phyloP scores from a whole-genome alignment of 2,113 vertebrate species.

The Zootoca vivipara region DNA sequence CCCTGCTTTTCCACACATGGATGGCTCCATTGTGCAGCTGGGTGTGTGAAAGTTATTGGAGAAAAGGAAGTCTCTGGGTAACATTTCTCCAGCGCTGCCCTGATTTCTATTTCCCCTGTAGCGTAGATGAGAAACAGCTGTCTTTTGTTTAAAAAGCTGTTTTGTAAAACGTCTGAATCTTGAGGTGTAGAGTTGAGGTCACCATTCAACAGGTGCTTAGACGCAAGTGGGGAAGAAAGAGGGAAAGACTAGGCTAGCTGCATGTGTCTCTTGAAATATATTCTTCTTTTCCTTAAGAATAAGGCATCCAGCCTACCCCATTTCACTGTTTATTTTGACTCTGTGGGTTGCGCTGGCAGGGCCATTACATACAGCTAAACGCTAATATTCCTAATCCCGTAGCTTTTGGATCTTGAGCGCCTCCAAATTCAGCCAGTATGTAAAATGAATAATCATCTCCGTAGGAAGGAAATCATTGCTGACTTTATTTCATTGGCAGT shows the following conservation, averaged over 20 bases:
- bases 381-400: slow-evolving; percentile 32
- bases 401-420: slow-evolving; percentile 26
- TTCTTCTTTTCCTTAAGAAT: slow-evolving; percentile 10
- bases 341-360: background rate
- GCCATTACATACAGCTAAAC: accelerated
- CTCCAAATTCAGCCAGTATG: slow-evolving; percentile 30
- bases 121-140: slow-evolving; percentile 77
- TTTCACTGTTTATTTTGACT: background rate
- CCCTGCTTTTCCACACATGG: slow-evolving; percentile 28
- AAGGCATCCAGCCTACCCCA: background rate
- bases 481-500: background rate
- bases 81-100: slow-evolving; percentile 69
- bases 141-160: slow-evolving; percentile 77
- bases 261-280: slow-evolving; percentile 36
- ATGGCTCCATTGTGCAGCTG: slow-evolving; percentile 44
- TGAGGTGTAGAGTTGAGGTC: slow-evolving; percentile 76
- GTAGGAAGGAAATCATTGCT: slow-evolving; percentile 39
- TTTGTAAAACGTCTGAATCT: slow-evolving; percentile 69
- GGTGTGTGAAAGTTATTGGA: slow-evolving; percentile 69
- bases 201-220: slow-evolving; percentile 79
- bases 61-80: slow-evolving; percentile 72
- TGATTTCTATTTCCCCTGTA: slow-evolving; percentile 56
- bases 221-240: slow-evolving; percentile 64
- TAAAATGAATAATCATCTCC: slow-evolving; percentile 44
- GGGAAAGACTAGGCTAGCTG: slow-evolving; percentile 27